Evolutionary conservation across 2,888 invertebrate genomes (phyloP).

Genomic region (Carterocephalus palaemon): DNA sequence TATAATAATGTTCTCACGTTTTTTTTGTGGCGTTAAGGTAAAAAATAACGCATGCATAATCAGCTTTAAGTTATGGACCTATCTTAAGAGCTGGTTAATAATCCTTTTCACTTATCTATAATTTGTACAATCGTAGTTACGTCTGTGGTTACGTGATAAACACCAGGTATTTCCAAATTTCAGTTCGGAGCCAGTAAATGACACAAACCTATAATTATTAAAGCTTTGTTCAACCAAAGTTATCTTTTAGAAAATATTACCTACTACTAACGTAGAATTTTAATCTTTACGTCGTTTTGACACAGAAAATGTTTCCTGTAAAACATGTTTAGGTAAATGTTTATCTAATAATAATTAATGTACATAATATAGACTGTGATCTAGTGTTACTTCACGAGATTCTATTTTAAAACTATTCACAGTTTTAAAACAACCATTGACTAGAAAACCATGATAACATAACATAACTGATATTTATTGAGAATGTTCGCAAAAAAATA

Average conservation of each 20-base stretch:
- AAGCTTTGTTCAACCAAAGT: slow-evolving; percentile 18
- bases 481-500: no score
- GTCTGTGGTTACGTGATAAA: no score
- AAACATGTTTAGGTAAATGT: slow-evolving; percentile 59
- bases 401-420: slow-evolving; percentile 65
- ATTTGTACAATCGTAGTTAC: no score
- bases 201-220: slow-evolving; percentile 1
- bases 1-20: no score
- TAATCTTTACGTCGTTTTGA: slow-evolving; percentile 56
- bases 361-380: slow-evolving; percentile 78
- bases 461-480: slow-evolving; percentile 4
- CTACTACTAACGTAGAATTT: slow-evolving; percentile 44
- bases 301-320: slow-evolving; percentile 55
- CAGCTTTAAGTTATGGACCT: no score
- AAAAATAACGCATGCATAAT: no score
- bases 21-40: no score
- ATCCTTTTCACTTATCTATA: no score
- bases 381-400: slow-evolving; percentile 74
- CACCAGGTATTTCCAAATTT: no score
- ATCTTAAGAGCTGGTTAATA: no score
- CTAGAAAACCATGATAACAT: slow-evolving; percentile 13
- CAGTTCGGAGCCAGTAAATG: no score
- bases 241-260: slow-evolving; percentile 28
- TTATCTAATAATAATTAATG: slow-evolving; percentile 52
- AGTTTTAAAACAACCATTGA: slow-evolving; percentile 27